Percentiles rank a stretch among this genome's conserved stretches.
Evolutionary conservation across 2,888 invertebrate genomes (phyloP).

Genomic region (Ypsolopha sequella): DNA sequence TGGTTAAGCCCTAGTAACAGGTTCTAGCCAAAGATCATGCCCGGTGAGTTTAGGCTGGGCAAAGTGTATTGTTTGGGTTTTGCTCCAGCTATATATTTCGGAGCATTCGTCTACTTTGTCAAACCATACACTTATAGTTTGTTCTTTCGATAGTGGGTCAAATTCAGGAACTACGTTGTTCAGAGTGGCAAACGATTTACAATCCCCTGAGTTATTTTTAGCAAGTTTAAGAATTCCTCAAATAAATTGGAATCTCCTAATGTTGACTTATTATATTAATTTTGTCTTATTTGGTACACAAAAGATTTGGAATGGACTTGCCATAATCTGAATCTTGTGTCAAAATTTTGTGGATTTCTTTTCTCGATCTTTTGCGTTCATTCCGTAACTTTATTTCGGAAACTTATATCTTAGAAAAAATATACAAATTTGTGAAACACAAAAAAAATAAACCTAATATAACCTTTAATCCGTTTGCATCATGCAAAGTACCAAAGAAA

Average conservation of each 20-base stretch:
- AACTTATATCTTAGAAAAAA: no score
- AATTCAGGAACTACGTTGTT: conserved; percentile 10
- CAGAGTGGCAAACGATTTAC: conserved; percentile 7
- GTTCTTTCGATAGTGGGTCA: conserved; percentile 9
- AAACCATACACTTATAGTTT: conserved; percentile 9
- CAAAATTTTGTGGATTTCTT: no score
- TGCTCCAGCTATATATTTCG: no score
- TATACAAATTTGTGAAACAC: no score
- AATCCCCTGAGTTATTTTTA: conserved; percentile 3
- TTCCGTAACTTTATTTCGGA: no score
- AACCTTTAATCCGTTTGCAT: no score
- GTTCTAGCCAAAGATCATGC: conserved; percentile 9
- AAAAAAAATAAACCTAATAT: no score
- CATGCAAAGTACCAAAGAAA: no score
- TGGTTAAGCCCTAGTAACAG: conserved; percentile 11
- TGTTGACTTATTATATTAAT: not conserved
- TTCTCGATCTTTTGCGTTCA: no score
- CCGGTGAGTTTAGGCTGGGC: conserved; percentile 14
- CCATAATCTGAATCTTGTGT: no score
- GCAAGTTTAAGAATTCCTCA: not conserved
- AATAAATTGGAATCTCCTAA: not conserved
- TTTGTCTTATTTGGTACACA: not conserved
- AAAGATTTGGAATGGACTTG: no score
- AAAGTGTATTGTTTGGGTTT: conserved; percentile 15
- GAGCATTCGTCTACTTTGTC: no score